These are phyloP conservation scores for Penelope pileata DNA, from an alignment of 2,113 vertebrate species.

Conservation along the genomic window DNA sequence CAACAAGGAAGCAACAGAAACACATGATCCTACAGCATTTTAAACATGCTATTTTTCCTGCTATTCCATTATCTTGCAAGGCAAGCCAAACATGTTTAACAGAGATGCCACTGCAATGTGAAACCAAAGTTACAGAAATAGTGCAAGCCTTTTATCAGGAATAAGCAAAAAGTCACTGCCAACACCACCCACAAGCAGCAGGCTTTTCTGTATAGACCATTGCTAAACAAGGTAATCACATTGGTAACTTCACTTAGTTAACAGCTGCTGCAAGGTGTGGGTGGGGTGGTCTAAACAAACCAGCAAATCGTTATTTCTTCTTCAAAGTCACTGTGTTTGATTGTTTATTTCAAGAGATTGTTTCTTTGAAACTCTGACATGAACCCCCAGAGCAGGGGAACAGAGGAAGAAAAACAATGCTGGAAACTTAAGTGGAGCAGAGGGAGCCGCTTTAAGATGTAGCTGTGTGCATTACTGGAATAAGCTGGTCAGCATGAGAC, in stretches of 20 bases:
- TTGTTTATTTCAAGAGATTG: too few relatives aligned
- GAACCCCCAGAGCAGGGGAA: not conserved
- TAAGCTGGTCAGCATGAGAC: not conserved
- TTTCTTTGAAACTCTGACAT: not conserved
- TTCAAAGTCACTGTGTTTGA: not conserved
- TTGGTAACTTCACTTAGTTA: not conserved
- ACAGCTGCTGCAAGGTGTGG: not conserved
- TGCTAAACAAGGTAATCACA: not conserved
- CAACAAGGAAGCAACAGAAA: not conserved
- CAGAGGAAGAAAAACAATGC: not conserved
- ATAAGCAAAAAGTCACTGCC: not conserved
- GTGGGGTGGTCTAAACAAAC: not conserved
- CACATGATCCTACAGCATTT: not conserved
- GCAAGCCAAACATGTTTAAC: not conserved
- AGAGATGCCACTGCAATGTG: accelerated
- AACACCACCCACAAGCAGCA: not conserved
- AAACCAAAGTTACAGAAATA: not conserved
- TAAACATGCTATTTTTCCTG: not conserved
- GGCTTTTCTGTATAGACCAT: not conserved
- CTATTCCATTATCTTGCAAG: not conserved
- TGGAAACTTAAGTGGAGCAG: not conserved
- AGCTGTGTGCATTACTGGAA: not conserved
- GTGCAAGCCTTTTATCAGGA: not conserved
- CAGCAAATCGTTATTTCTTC: not conserved
- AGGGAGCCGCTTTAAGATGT: not conserved